phyloP scores from a whole-genome alignment of 2,797 vertebrate species.

The Peromyscus nudipes region DNA sequence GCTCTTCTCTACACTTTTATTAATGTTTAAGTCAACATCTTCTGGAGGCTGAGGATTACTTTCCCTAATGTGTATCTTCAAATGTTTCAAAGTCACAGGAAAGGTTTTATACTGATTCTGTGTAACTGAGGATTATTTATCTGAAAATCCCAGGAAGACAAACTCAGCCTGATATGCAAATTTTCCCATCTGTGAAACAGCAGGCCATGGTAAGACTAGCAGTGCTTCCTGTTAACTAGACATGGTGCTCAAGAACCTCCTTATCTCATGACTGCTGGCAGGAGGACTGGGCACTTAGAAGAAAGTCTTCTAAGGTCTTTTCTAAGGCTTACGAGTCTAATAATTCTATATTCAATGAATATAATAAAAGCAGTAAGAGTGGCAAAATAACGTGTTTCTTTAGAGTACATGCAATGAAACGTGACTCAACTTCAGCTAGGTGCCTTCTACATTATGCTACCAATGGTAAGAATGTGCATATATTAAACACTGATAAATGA shows the following conservation, averaged over 20 bases:
- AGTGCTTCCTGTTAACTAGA: slow-evolving; percentile 67
- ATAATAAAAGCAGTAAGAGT: slow-evolving; percentile 69
- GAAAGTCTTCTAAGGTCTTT: slow-evolving; percentile 63
- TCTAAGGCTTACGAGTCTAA: slow-evolving; percentile 50
- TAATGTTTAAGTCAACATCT: slow-evolving; percentile 79
- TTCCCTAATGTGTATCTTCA: slow-evolving; percentile 64
- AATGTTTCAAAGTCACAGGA: slow-evolving; percentile 67
- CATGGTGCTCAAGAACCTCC: slow-evolving; percentile 21
- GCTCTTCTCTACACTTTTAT: slow-evolving; percentile 80
- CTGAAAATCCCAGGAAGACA: slow-evolving; percentile 70
- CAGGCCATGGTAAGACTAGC: slow-evolving; percentile 41
- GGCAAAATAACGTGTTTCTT: slow-evolving; percentile 62
- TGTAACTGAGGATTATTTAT: slow-evolving; percentile 64
- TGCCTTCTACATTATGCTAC: slow-evolving; percentile 50
- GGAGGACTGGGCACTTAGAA: slow-evolving; percentile 51
- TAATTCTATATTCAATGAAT: slow-evolving; percentile 68
- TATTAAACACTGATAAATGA: slow-evolving; percentile 55
- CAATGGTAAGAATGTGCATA: slow-evolving; percentile 58
- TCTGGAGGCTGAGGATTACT: slow-evolving; percentile 52
- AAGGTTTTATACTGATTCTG: slow-evolving; percentile 67
- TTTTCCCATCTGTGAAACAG: slow-evolving; percentile 67
- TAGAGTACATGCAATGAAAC: slow-evolving; percentile 63
- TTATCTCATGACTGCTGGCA: slow-evolving; percentile 53
- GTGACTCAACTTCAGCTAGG: slow-evolving; percentile 39
- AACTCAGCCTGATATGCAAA: slow-evolving; percentile 61